Percentiles rank a stretch among this genome's conserved stretches.
Evolutionary conservation across 2,888 invertebrate genomes (phyloP).

Genomic region (Omphaloscelis lunosa): DNA sequence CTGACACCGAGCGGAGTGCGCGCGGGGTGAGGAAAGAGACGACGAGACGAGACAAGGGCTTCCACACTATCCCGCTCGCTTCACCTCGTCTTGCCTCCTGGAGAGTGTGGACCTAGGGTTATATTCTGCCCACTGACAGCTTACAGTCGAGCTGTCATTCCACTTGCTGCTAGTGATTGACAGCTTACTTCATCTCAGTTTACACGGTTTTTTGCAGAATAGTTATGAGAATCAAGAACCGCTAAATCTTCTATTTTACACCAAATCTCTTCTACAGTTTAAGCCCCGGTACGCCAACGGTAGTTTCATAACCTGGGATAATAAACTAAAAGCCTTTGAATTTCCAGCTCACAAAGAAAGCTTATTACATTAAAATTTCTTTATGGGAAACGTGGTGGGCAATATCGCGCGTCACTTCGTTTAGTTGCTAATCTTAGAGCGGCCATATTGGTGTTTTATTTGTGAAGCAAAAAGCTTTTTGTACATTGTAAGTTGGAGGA

Average conservation of each 20-base stretch:
- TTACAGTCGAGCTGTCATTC: too few species aligned
- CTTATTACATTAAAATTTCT: slow-evolving; percentile 86
- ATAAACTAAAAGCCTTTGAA: slow-evolving; percentile 87
- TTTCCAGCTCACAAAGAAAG: slow-evolving; percentile 83
- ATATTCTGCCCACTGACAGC: too few species aligned
- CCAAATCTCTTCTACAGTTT: slow-evolving; percentile 68
- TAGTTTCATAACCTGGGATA: slow-evolving; percentile 86
- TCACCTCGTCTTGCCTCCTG: too few species aligned
- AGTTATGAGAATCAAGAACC: not conserved
- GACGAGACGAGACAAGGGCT: too few species aligned
- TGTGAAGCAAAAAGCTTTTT: not conserved
- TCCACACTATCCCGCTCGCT: too few species aligned
- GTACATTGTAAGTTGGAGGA: not conserved
- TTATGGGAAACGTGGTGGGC: slow-evolving; percentile 71
- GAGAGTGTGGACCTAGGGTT: too few species aligned
- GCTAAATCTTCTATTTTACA: slow-evolving; percentile 23
- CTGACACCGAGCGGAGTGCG: too few species aligned
- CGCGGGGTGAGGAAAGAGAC: too few species aligned
- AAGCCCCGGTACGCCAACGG: slow-evolving; percentile 71
- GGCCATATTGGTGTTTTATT: slow-evolving; percentile 38
- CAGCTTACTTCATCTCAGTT: too few species aligned
- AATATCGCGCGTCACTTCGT: slow-evolving; percentile 76
- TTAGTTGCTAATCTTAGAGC: slow-evolving; percentile 58
- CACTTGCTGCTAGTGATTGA: too few species aligned
- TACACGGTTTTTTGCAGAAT: too few species aligned